Evolutionary conservation across 2,113 vertebrate genomes (phyloP), one percentile per base, ranked within the genome.

Genomic region (Pteropus alecto): DNA sequence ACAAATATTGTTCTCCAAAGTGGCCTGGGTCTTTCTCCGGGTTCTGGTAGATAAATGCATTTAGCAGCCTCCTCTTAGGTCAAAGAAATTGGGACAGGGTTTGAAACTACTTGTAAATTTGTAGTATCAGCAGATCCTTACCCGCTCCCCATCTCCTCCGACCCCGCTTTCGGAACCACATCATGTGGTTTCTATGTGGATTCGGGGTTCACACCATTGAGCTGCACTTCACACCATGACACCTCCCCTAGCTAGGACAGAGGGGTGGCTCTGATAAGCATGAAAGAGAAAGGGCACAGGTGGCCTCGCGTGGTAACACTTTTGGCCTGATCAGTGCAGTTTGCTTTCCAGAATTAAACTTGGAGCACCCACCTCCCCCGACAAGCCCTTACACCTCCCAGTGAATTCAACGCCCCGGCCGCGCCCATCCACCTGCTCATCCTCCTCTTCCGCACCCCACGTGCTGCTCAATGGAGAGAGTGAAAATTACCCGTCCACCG

Each of bases 81-180:
- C 84, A 93, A 56, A 96, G 81, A 97, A 97, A 98, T 83, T 95
- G 93, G 92, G 96, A 87, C 97, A 97, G 74, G 88, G 67, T 96
- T 98, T 89, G 87, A 98, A 97, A 84, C 1, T 60, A 70, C 33
- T 54, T 95, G 86, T 88, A 96, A 94, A 86, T 48, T n/a, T 97
- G 67, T 68, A 94, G 87, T n/a, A 70, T 97, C 93, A 90, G 92
- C 76, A 97, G 98, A 87, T 43, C 30, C 60, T 10, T 2, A 1
- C 48, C 63, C 38, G 14, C 30, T 38, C 18, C 30, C 65, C 73
- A 38, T 11, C 51, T 21, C 56, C 56, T 43, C n/a, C 43, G 15
- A 2, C 7, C 7, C 43, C 21, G 28, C 68, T 43, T 73, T 71
- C 67, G 43, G 51, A 38, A 41, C 15, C 33, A 35, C 15, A 6